Conservation (phyloP, 2,888 invertebrate species). For the Caenorhabditis afra region DNA sequence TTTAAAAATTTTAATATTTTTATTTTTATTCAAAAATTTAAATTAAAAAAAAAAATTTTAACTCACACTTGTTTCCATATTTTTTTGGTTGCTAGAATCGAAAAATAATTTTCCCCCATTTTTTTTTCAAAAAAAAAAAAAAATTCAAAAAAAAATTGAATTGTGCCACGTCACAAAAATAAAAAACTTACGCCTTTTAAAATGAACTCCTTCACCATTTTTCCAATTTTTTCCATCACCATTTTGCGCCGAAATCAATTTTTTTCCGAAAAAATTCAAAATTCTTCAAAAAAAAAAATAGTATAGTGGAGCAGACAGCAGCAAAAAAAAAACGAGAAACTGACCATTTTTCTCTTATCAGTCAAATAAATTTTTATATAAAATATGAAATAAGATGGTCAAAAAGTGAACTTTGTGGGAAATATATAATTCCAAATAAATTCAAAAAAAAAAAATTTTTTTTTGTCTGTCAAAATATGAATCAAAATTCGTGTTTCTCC, state of each 20-base stretch:
- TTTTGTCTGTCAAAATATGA: background rate
- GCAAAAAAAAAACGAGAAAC: too few species aligned
- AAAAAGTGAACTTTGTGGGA: background rate
- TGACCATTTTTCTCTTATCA: too few species aligned
- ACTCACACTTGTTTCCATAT: too few species aligned
- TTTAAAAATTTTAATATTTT: too few species aligned
- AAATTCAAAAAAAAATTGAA: background rate
- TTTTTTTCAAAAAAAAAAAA: background rate
- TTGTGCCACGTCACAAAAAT: background rate
- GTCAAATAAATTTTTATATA: background rate
- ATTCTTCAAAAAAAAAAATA: background rate
- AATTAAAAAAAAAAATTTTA: slow-evolving; percentile 1
- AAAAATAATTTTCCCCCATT: background rate
- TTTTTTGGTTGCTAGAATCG: too few species aligned
- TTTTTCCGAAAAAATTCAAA: background rate
- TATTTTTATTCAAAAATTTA: background rate
- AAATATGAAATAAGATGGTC: background rate
- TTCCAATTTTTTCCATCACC: background rate
- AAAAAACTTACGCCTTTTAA: slow-evolving; percentile 1
- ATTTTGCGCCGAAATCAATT: background rate
- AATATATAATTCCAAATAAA: background rate
- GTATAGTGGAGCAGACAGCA: too few species aligned
- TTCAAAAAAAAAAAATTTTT: too few species aligned
- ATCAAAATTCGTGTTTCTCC: background rate
- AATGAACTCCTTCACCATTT: background rate